Evolutionary conservation across 2,888 invertebrate species (phyloP).

Genomic region (Neria commutata): DNA sequence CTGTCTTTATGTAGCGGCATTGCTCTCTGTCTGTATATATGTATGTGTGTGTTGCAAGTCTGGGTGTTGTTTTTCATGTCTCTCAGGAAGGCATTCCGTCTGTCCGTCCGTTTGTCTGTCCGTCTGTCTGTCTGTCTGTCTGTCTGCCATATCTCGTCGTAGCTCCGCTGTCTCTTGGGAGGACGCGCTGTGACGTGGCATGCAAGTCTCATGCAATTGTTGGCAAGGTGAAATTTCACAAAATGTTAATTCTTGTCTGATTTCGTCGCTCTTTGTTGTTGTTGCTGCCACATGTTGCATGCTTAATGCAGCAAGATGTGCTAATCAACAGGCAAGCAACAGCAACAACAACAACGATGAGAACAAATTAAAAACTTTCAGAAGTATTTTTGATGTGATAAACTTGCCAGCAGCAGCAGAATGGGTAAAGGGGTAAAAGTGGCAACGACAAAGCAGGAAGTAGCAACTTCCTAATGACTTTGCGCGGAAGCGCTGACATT

Average conservation of each 20-base stretch:
- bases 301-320: conserved; percentile 46
- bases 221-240: conserved; percentile 9
- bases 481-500: conserved; percentile 18
- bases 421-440: conserved; percentile 22
- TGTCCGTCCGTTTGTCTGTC: conserved; percentile 16
- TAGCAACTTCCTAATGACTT: conserved; percentile 5
- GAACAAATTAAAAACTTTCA: conserved; percentile 1
- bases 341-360: conserved; percentile 5
- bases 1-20: too few relatives aligned
- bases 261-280: conserved; percentile 28
- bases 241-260: conserved; percentile 20
- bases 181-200: neutral
- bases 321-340: conserved; percentile 20
- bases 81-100: conserved; percentile 3
- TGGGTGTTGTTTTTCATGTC: neutral
- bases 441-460: neutral
- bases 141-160: conserved; percentile 4
- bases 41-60: neutral
- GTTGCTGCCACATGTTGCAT: conserved; percentile 42
- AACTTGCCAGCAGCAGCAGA: conserved; percentile 25
- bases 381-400: conserved; percentile 18
- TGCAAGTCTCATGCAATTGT: conserved; percentile 6
- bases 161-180: neutral
- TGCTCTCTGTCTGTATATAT: conserved; percentile 9
- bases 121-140: conserved; percentile 8